Base-by-base conservation (phyloP, 2,797 vertebrate species). In the Sardinella longiceps region DNA sequence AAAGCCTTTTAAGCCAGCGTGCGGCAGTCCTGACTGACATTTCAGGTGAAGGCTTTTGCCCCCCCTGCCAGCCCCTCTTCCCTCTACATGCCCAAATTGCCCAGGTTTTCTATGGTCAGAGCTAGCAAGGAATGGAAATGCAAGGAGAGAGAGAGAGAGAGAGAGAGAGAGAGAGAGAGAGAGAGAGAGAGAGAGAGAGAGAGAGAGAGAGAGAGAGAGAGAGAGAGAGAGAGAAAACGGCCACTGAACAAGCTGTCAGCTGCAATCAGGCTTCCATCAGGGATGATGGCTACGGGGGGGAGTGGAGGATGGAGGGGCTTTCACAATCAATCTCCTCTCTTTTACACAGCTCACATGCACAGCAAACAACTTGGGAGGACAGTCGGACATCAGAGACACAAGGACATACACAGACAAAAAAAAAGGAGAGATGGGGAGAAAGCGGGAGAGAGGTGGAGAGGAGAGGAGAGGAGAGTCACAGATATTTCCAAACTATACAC, bases 261-360 rank as follows among this genome's bases (percentile, higher is more conserved):
- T 56, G 30, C 81, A 77, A 77, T 77, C 70, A 77, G 37, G 20
- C 70, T 39, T 77, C 70, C 70, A 77, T 77, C 70, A 77, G 33
- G 5, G 33, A 77, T 77, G 88, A 85, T n/a, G 70, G 70, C 33
- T 20, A 39, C 15, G 7, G 20, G 50, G 88, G 84, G 86, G 43
- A 80, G 70, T 0, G 70, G 20, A 20, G 20, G 70, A 10, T 23
- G 66, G 51, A 30, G 50, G 89, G 83, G 86, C 86, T 85, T 93
- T 92, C 89, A 90, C 87, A 87, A 70, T 91, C 88, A 90, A 87
- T 91, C 70, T 43, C 12, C 30, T 43, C 70, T 43, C 33, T 43
- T 23, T 77, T 77, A 43, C 37, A 77, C 70, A 23, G 70, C 70
- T 77, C 70, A 77, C 70, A 77, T 37, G 33, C 70, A 20, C 70